Percentiles rank a stretch among this genome's conserved stretches.
phyloP scores from a whole-genome alignment of 2,797 vertebrate genomes.

The Pipistrellus pipistrellus region DNA sequence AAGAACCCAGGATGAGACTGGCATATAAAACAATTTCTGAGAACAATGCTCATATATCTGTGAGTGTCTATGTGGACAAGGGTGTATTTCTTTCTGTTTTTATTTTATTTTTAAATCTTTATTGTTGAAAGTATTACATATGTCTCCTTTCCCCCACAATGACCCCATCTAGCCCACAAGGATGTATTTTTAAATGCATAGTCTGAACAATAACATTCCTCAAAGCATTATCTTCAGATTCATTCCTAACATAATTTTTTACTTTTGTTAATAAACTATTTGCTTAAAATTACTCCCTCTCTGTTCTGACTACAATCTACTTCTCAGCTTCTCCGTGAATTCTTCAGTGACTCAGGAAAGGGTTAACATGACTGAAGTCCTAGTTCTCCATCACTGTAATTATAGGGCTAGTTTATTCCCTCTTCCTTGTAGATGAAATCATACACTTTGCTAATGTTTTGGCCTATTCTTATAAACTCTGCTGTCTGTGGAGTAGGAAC shows the following conservation, averaged over 20 bases:
- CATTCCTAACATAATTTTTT: constrained; percentile 15
- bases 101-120: too few species aligned
- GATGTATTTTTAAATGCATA: neutral
- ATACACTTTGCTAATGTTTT: constrained; percentile 1
- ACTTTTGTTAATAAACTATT: neutral
- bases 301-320: neutral
- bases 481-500: neutral
- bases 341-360: constrained; percentile 2
- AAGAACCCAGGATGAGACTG: neutral
- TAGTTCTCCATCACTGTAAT: neutral
- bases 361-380: constrained; percentile 10
- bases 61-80: neutral
- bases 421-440: constrained; percentile 10
- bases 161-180: too few species aligned
- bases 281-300: constrained; percentile 34
- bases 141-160: too few species aligned
- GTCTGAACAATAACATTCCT: neutral
- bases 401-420: neutral
- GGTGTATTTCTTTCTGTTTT: too few species aligned
- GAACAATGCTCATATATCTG: neutral
- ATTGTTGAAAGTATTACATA: too few species aligned
- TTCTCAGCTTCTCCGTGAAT: neutral
- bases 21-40: neutral
- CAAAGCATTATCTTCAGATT: neutral
- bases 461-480: constrained; percentile 46